Conservation (phyloP, 1,140 invertebrate species). For the Portunus trituberculatus region DNA sequence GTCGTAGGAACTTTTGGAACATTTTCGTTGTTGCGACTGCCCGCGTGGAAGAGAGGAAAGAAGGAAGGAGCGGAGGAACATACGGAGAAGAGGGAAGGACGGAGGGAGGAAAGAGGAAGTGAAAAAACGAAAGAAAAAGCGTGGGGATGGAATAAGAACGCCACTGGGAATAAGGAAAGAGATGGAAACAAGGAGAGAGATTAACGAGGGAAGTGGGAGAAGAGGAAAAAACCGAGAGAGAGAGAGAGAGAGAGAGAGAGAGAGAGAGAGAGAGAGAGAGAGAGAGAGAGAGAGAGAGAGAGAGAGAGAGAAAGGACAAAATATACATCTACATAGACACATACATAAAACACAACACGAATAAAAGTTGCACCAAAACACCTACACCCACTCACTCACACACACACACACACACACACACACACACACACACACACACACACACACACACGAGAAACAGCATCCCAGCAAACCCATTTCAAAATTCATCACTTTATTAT, state of each 20-base stretch:
- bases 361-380: neutral
- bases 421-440: conserved; percentile 51
- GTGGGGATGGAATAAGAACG: neutral
- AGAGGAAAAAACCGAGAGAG: neutral
- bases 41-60: conserved; percentile 6
- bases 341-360: conserved; percentile 35
- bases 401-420: conserved; percentile 41
- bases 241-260: neutral
- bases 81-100: neutral
- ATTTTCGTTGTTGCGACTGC: conserved; percentile 26
- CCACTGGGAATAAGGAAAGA: neutral
- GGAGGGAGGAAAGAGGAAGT: neutral
- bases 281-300: neutral
- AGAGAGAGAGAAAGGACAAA: neutral
- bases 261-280: neutral
- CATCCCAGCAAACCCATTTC: conserved; percentile 27
- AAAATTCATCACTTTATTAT: conserved; percentile 56
- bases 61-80: neutral
- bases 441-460: neutral
- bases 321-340: conserved; percentile 55
- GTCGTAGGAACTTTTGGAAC: neutral
- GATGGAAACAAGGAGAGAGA: conserved; percentile 9
- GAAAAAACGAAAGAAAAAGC: neutral
- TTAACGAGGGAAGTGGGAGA: neutral
- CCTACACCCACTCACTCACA: neutral